Evolutionary conservation across 2,797 vertebrate species (phyloP).

Genomic region (Mormyrops boulengeri): DNA sequence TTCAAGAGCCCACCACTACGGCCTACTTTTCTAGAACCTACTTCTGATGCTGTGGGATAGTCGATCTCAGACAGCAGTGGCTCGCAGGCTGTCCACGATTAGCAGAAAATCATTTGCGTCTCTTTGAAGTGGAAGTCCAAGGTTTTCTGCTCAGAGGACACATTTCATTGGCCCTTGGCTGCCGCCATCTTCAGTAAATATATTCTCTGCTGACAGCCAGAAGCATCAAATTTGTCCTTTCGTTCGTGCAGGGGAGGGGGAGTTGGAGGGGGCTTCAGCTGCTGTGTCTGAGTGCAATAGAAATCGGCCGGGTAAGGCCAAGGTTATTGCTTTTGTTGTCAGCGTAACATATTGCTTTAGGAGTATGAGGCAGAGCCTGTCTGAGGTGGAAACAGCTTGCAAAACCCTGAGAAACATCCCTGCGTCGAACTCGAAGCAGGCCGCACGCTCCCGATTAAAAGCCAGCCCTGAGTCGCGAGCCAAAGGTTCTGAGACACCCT

Average conservation of each 20-base stretch:
- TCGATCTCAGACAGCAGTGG: neutral
- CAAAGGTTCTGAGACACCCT: neutral
- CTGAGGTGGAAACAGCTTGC: neutral
- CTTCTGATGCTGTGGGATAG: neutral
- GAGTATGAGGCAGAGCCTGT: neutral
- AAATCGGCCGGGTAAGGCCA: neutral
- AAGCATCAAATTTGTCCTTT: constrained; percentile 7
- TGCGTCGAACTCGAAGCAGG: neutral
- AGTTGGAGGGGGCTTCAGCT: neutral
- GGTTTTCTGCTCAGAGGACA: neutral
- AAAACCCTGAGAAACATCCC: neutral
- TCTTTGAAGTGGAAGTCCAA: neutral
- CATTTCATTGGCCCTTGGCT: neutral
- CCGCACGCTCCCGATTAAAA: neutral
- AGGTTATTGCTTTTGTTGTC: neutral
- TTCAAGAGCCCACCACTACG: neutral
- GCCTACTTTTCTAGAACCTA: neutral
- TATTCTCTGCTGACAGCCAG: constrained; percentile 16
- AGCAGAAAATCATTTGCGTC: neutral
- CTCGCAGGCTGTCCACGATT: neutral
- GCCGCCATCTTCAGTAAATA: neutral
- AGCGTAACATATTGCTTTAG: neutral
- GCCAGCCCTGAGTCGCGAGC: neutral
- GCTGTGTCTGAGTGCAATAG: neutral
- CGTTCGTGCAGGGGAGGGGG: neutral